These are phyloP conservation scores for Chelonia mydas DNA, from an alignment of 2,797 vertebrate genomes.

Conservation along the genomic window DNA sequence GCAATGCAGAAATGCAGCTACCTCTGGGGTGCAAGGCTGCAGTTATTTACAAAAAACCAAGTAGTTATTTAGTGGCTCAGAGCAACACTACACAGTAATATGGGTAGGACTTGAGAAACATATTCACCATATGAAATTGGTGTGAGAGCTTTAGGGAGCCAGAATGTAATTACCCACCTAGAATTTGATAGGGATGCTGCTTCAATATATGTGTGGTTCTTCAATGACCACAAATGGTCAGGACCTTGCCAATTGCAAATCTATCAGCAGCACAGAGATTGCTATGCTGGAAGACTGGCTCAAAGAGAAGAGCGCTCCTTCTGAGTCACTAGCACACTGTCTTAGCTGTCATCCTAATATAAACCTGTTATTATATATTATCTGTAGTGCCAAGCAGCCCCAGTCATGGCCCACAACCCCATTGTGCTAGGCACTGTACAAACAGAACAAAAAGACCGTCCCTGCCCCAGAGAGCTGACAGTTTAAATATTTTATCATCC, in stretches of 20 bases:
- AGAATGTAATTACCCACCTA: background rate
- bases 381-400: background rate
- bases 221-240: background rate
- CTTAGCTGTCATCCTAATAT: background rate
- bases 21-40: background rate
- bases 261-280: background rate
- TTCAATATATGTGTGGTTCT: background rate
- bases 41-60: background rate
- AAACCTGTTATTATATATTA: background rate
- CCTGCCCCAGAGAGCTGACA: background rate
- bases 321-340: background rate
- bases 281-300: background rate
- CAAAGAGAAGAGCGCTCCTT: background rate
- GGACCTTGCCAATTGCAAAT: background rate
- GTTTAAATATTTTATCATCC: background rate
- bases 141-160: background rate
- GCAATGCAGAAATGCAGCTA: background rate
- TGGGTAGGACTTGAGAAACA: conserved; percentile 11
- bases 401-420: background rate
- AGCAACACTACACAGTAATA: conserved; percentile 6
- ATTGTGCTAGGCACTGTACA: background rate
- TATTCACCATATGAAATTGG: background rate
- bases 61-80: background rate
- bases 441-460: background rate
- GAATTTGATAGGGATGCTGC: background rate